These are phyloP conservation scores for Chymomyza caudatula DNA, from an alignment of 2,888 invertebrate genomes.

Conservation along the genomic window DNA sequence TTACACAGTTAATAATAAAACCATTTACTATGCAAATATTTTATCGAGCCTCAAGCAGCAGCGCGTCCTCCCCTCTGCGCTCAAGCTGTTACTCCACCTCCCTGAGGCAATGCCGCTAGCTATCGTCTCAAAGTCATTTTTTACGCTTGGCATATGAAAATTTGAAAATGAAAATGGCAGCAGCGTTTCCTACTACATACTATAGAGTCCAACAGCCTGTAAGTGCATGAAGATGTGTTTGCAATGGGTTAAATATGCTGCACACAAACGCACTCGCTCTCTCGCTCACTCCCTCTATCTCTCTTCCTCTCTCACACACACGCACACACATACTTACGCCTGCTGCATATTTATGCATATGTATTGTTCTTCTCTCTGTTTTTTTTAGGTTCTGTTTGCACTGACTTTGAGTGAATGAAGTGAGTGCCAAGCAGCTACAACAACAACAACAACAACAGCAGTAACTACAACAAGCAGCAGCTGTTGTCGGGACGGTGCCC, in stretches of 20 bases:
- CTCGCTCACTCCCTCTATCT: neutral
- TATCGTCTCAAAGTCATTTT: conserved; percentile 55
- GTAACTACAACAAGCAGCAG: neutral
- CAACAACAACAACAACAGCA: neutral
- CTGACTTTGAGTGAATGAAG: conserved; percentile 59
- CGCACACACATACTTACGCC: conserved; percentile 14
- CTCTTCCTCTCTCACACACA: conserved; percentile 14
- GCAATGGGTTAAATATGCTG: conserved; percentile 62
- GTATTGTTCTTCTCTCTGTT: conserved; percentile 39
- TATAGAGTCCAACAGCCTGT: neutral
- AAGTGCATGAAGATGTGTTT: conserved; percentile 58
- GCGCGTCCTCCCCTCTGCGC: neutral
- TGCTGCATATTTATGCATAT: conserved; percentile 41
- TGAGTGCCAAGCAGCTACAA: conserved; percentile 11
- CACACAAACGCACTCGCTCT: too few species aligned
- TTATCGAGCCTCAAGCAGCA: conserved; percentile 30
- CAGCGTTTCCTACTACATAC: neutral
- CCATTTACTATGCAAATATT: conserved; percentile 71
- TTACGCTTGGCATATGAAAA: conserved; percentile 61
- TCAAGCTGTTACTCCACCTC: neutral
- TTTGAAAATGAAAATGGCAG: conserved; percentile 41
- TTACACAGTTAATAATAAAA: conserved; percentile 68
- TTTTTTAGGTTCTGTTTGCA: conserved; percentile 49
- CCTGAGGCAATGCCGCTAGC: conserved; percentile 4
- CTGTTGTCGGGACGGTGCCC: too few species aligned